Conservation (phyloP, 2,888 invertebrate species). For the Zeuzera pyrina region DNA sequence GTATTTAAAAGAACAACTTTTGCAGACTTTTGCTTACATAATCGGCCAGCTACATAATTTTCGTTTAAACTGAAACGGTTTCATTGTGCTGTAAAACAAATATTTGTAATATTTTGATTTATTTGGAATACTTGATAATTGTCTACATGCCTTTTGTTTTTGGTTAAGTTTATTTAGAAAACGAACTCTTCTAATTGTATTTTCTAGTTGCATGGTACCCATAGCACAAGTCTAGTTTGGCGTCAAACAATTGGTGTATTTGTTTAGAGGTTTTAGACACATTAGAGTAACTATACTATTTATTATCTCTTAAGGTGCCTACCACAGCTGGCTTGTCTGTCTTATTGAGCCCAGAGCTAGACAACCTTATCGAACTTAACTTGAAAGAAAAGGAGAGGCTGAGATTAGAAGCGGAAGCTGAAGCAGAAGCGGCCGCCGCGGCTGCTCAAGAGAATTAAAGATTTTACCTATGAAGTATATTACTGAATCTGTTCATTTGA, state of each 20-base stretch:
- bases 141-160: too few relatives aligned
- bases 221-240: too few relatives aligned
- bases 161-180: too few relatives aligned
- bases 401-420: constrained; percentile 27
- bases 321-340: constrained; percentile 44
- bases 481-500: too few relatives aligned
- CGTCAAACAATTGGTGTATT: too few relatives aligned
- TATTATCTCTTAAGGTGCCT: constrained; percentile 43
- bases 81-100: not conserved
- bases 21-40: not conserved
- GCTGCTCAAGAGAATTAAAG: too few relatives aligned
- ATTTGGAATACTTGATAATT: too few relatives aligned
- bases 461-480: too few relatives aligned
- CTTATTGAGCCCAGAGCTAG: constrained; percentile 53
- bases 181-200: too few relatives aligned
- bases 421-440: constrained; percentile 10
- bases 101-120: not conserved
- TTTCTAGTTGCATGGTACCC: too few relatives aligned
- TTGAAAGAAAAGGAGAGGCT: constrained; percentile 39
- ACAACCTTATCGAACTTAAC: constrained; percentile 49
- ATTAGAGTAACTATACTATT: too few relatives aligned
- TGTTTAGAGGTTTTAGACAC: too few relatives aligned
- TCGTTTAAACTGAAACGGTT: not conserved
- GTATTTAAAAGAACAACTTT: constrained; percentile 20
- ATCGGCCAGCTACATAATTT: not conserved